These are phyloP conservation scores for Tolypeutes matacus DNA, from an alignment of 2,797 vertebrate species.

Conservation along the genomic window DNA sequence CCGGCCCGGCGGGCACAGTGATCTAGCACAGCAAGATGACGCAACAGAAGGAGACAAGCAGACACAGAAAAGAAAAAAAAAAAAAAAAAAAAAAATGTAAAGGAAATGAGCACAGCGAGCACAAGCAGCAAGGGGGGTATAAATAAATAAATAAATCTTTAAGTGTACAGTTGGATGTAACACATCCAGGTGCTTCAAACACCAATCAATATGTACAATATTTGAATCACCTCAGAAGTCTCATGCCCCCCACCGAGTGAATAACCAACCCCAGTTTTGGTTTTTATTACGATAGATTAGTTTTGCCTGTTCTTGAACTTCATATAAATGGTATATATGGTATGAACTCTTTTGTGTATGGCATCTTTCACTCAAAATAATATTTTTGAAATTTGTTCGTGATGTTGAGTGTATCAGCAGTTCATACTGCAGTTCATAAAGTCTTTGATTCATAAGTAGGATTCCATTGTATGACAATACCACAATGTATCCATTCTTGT, in stretches of 20 bases:
- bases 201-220: background rate
- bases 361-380: conserved; percentile 10
- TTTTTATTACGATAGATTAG: background rate
- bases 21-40: no score
- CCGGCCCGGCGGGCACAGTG: no score
- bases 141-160: no score
- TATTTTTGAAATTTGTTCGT: background rate
- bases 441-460: background rate
- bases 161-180: background rate
- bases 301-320: conserved; percentile 27
- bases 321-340: background rate
- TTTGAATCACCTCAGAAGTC: background rate
- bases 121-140: no score
- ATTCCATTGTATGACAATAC: background rate
- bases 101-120: no score
- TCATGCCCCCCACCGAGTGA: background rate
- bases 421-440: no score
- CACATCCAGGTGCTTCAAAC: background rate
- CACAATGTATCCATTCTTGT: background rate
- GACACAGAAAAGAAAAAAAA: no score
- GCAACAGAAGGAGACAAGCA: no score
- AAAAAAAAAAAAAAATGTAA: no score
- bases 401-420: background rate
- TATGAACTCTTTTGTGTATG: background rate
- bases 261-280: background rate